Evolutionary conservation across 30 jellyfish, hydroid and myxozoan genomes (phyloP).

Genomic region (Chironex yamaguchii): DNA sequence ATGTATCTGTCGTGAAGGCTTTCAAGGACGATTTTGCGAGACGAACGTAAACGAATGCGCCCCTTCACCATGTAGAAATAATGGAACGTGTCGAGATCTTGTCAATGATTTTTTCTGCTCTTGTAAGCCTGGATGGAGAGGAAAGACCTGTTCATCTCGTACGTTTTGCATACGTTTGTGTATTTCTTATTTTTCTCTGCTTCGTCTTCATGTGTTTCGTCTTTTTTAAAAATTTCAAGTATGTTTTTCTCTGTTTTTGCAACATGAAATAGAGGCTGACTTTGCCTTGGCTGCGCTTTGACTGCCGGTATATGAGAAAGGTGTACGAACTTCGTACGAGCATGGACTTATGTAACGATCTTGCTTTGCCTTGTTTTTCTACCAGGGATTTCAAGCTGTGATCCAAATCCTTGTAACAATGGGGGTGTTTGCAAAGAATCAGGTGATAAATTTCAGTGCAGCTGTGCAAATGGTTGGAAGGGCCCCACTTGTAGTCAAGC

Average conservation of each 20-base stretch:
- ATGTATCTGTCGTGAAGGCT: conserved; percentile 85
- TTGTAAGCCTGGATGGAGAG: conserved; percentile 76
- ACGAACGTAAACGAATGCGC: conserved; percentile 78
- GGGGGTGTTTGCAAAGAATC: conserved; percentile 74
- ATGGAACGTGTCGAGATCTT: conserved; percentile 80
- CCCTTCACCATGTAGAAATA: conserved; percentile 82
- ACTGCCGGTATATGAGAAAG: neutral
- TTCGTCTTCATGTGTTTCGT: no score
- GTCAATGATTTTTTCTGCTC: conserved; percentile 73
- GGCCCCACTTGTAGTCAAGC: conserved; percentile 81
- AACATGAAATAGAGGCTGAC: no score
- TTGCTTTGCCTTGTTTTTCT: neutral
- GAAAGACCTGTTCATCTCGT: conserved; percentile 80
- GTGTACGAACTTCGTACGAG: neutral
- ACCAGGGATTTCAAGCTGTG: conserved; percentile 71
- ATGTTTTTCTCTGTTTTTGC: no score
- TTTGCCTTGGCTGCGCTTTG: no score
- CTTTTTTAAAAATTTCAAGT: no score
- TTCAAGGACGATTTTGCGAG: conserved; percentile 73
- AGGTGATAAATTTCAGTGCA: conserved; percentile 55
- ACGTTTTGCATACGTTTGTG: no score
- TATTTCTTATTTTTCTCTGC: no score
- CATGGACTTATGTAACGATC: neutral
- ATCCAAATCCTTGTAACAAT: conserved; percentile 77
- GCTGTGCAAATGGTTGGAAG: conserved; percentile 47